phyloP scores from a whole-genome alignment of 2,797 vertebrate species.

The Nyctalus aviator region DNA sequence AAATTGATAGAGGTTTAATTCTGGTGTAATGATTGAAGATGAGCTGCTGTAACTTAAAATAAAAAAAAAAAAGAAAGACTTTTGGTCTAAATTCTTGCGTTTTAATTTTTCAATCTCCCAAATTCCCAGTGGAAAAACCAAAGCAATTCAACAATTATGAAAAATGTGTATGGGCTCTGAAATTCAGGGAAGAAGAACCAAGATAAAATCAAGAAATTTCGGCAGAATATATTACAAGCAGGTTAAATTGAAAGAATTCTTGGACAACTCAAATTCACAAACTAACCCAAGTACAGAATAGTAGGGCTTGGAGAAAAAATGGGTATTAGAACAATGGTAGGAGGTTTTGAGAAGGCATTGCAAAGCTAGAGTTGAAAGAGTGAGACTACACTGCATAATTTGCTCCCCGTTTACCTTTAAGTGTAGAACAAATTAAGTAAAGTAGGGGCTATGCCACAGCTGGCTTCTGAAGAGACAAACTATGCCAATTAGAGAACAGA shows the following conservation, averaged over 20 bases:
- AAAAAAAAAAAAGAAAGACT: neutral
- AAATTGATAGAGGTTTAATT: neutral
- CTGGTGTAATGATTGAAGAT: neutral
- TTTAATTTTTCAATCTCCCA: neutral
- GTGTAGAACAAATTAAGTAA: neutral
- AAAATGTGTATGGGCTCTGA: neutral
- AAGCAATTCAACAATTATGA: neutral
- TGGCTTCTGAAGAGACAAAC: neutral
- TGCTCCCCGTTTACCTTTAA: neutral
- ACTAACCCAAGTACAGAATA: neutral
- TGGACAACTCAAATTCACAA: neutral
- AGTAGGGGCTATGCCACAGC: neutral
- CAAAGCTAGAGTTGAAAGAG: neutral
- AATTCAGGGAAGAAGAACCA: constrained; percentile 8
- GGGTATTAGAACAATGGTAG: no score
- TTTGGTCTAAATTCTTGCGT: neutral
- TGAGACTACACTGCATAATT: neutral
- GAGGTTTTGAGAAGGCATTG: neutral
- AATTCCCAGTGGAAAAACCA: neutral
- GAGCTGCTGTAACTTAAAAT: neutral
- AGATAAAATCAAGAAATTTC: neutral
- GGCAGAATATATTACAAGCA: neutral
- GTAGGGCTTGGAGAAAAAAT: neutral
- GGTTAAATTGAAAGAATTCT: neutral
- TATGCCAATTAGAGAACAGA: neutral